Base-by-base conservation (phyloP, 2,888 invertebrate species). In the Brachynemurus nebulosus region DNA sequence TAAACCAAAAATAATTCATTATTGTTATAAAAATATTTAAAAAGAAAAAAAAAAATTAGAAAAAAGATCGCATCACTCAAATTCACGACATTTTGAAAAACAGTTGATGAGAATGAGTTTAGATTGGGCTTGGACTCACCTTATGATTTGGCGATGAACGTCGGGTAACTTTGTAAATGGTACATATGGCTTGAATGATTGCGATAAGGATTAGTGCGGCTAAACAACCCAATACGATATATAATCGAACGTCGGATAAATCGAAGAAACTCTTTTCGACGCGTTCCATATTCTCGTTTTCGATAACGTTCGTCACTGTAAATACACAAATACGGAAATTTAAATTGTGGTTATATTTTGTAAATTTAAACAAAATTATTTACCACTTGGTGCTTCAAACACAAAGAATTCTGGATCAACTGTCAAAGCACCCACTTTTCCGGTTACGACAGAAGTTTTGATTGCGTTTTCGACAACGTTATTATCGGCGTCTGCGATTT, bases 321-420 rank as follows among this genome's bases (percentile, higher is more conserved):
- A 65, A 54, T 46, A 51, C 19, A 46, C 37, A 47, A 20, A 45
- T 37, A 25, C 37, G 20, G n/a, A n/a, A n/a, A n/a, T n/a, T n/a
- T 34, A 7, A 33, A 17, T 3, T 17, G 20, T 42, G 17, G 19
- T 12, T 17, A 23, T 21, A 12, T 12, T 19, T 17, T 40, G 16
- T 21, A 30, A 12, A 40, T 36, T 27, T 16, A 33, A 9, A 30
- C n/a, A 14, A 25, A 37, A 35, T 21, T 49, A 71, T 79, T 74
- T 62, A 86, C 88, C 68, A 58, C 76, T 73, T 48, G 74, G 71
- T 2, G 84, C 75, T 55, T 78, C 75, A 54, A 88, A 78, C 42
- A 80, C 74, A 47, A 89, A 64, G 59, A 80, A 89, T 47, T 79
- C 76, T 0, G 89, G 86, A 62, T 92, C 89, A 1, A 91, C 79